Conservation (phyloP, 2,888 invertebrate species). For the Cybosia mesomella region DNA sequence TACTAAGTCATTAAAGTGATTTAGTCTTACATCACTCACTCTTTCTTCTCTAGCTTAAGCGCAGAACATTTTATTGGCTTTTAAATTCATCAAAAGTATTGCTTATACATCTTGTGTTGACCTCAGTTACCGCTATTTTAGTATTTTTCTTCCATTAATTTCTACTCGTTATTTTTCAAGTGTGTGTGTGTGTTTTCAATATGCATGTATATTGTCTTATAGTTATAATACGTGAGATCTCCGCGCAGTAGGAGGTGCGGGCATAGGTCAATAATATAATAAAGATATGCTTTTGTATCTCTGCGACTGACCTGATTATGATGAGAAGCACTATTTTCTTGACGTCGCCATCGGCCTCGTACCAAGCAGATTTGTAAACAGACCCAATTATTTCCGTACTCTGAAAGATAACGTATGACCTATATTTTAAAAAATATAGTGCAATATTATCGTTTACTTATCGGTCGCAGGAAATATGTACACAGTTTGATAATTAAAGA, state of each 20-base stretch:
- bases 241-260: not conserved
- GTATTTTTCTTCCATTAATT: not conserved
- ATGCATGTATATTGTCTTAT: not conserved
- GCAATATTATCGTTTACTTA: not conserved
- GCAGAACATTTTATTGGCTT: too few relatives aligned
- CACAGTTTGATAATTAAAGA: not conserved
- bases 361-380: slow-evolving; percentile 70
- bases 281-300: not conserved
- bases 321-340: slow-evolving; percentile 65
- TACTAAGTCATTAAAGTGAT: too few relatives aligned
- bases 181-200: too few relatives aligned
- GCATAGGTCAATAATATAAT: not conserved
- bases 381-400: slow-evolving; percentile 64
- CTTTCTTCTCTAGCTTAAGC: too few relatives aligned
- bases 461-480: not conserved
- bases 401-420: slow-evolving; percentile 54
- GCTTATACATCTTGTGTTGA: too few relatives aligned
- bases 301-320: slow-evolving; percentile 60
- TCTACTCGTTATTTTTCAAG: slow-evolving; percentile 1
- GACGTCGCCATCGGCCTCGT: slow-evolving; percentile 55
- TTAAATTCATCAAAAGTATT: too few relatives aligned
- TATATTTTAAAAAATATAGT: not conserved
- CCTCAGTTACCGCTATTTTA: not conserved
- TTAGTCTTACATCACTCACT: too few relatives aligned
- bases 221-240: not conserved